Evolutionary conservation across 1,140 invertebrate genomes (phyloP), one percentile per base, ranked within the genome.

Genomic region (Saxidomus purpurata): DNA sequence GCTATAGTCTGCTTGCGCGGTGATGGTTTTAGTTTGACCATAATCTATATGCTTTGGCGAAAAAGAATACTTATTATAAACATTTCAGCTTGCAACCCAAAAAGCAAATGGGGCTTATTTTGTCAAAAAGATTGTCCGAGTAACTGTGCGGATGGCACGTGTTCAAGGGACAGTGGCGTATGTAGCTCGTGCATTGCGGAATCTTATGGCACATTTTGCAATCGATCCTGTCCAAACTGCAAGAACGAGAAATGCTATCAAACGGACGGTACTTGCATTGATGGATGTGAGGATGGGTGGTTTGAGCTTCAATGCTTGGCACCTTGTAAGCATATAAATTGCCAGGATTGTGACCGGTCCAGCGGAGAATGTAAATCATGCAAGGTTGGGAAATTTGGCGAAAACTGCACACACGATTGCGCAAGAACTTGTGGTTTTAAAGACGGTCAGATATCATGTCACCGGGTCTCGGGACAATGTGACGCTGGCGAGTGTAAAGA

Each of bases 281-380:
- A 55, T 25, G 38, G n/a, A 19, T 87, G 86, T 28, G 52, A 49
- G 0, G 13, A 61, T 25, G 74, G 86, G 0, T 87, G 74, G 59
- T 69, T 80, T 55, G 49, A 25, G 13, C 25, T 67, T 1, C 0
- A 43, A 1, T 87, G 86, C 59, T 34, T 19, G 15, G 47, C 25
- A n/a, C 19, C 22, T 11, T 87, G 86, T 22, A 43, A 43, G 4
- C 43, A 67, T 36, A 15, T 4, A 8, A 61, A 76, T 1, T 87
- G 86, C 55, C 34, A 31, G 3, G 31, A 80, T 9, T 87, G 86
- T 49, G 52, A 79, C 8, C 31, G 55, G 15, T 6, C 28, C 3
- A 61, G 4, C 1, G 86, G 86, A 36, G 25, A 63, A 52, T 87
- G 86, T 38, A 61, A 67, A 1, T n/a, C 86, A 19, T 87, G 86